phyloP scores from a whole-genome alignment of 2,888 invertebrate species.

The Colletes collaris region DNA sequence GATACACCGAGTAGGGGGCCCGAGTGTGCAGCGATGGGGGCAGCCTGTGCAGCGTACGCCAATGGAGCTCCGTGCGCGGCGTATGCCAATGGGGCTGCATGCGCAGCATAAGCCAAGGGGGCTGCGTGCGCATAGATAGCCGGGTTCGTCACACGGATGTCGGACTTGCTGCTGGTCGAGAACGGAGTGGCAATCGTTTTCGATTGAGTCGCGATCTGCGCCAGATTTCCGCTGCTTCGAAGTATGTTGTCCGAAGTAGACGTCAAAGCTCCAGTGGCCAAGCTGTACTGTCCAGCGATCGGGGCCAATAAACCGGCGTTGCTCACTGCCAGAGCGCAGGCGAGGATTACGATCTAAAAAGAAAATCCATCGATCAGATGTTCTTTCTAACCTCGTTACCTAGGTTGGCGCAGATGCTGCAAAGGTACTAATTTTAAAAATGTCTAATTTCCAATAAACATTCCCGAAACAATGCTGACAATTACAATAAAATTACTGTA shows the following conservation, averaged over 20 bases:
- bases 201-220: slow-evolving; percentile 86
- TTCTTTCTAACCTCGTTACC: too few species aligned
- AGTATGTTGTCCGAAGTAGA: slow-evolving; percentile 83
- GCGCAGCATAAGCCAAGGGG: slow-evolving; percentile 65
- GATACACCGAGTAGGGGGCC: slow-evolving; percentile 74
- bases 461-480: too few species aligned
- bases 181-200: slow-evolving; percentile 90
- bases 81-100: slow-evolving; percentile 54
- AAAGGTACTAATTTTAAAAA: too few species aligned
- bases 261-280: slow-evolving; percentile 70
- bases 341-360: slow-evolving; percentile 72
- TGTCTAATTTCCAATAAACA: too few species aligned
- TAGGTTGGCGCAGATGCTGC: too few species aligned
- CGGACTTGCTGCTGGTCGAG: slow-evolving; percentile 88
- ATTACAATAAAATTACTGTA: too few species aligned
- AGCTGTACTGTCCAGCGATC: slow-evolving; percentile 60
- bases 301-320: slow-evolving; percentile 74
- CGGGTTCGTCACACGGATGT: slow-evolving; percentile 87
- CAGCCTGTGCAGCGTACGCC: slow-evolving; percentile 64
- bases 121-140: slow-evolving; percentile 72
- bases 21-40: slow-evolving; percentile 56
- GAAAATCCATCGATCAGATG: neutral
- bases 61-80: slow-evolving; percentile 71
- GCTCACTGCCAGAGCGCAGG: slow-evolving; percentile 75
- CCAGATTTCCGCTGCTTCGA: slow-evolving; percentile 86